phyloP scores from a whole-genome alignment of 2,113 vertebrate genomes.

The Cardinalis cardinalis region DNA sequence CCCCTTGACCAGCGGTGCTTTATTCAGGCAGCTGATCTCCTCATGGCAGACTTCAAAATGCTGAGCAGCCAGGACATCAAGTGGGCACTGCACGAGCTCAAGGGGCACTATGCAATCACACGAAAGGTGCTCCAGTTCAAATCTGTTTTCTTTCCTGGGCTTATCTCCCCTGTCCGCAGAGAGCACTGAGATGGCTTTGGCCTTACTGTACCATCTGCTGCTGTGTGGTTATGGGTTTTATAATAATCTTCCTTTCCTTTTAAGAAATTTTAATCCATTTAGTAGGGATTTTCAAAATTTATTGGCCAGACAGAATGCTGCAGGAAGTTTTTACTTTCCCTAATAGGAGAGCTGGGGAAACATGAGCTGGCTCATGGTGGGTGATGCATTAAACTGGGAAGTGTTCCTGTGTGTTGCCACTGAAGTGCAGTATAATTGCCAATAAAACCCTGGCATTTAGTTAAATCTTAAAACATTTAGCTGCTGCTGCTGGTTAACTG shows the following conservation, averaged over 20 bases:
- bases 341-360: not conserved
- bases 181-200: not conserved
- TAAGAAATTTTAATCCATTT: conserved; percentile 25
- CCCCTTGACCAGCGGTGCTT: conserved; percentile 82
- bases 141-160: not conserved
- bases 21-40: conserved; percentile 91
- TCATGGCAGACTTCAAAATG: conserved; percentile 97
- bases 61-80: conserved; percentile 96
- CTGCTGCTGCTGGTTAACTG: conserved; percentile 19
- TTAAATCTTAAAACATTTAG: conserved; percentile 1
- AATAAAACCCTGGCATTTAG: not conserved
- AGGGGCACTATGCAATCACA: conserved; percentile 99
- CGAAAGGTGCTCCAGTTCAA: conserved; percentile 80
- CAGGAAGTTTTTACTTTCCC: conserved; percentile 14
- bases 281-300: not conserved
- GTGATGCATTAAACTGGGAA: not conserved
- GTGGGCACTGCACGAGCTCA: conserved; percentile 93
- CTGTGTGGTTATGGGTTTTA: not conserved
- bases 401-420: not conserved
- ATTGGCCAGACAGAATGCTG: not conserved
- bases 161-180: not conserved
- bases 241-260: not conserved
- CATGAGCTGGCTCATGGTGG: not conserved
- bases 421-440: conserved; percentile 1
- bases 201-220: not conserved